These are phyloP conservation scores for Harmothoe impar DNA, from an alignment of 2,888 invertebrate genomes.

Conservation along the genomic window DNA sequence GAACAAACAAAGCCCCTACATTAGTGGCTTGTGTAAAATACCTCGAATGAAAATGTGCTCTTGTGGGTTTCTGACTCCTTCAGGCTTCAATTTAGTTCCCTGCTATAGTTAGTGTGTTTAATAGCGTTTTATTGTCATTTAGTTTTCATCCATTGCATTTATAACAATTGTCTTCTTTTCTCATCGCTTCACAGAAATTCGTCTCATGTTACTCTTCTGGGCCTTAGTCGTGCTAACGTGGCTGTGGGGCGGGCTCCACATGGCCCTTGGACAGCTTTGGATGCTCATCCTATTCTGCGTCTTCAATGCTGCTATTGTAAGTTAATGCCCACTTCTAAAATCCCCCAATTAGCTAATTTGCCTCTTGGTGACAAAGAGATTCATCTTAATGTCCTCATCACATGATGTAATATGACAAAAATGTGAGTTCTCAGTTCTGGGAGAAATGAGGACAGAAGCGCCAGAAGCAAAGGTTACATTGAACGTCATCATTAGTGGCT, in stretches of 20 bases:
- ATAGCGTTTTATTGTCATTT: too few relatives aligned
- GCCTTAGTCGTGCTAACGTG: slow-evolving; percentile 76
- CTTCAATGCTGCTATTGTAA: slow-evolving; percentile 74
- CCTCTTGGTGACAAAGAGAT: not conserved
- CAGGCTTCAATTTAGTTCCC: too few relatives aligned
- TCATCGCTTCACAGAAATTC: slow-evolving; percentile 74
- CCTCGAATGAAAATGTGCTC: too few relatives aligned
- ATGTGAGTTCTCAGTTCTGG: not conserved
- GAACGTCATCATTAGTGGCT: too few relatives aligned
- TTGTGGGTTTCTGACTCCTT: too few relatives aligned
- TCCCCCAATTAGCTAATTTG: not conserved
- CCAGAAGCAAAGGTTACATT: not conserved
- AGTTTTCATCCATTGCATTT: too few relatives aligned
- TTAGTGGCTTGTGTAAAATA: too few relatives aligned
- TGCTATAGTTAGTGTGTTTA: too few relatives aligned
- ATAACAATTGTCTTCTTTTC: too few relatives aligned
- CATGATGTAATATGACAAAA: not conserved
- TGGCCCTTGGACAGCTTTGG: slow-evolving; percentile 81
- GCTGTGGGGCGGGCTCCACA: slow-evolving; percentile 81
- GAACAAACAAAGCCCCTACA: too few relatives aligned
- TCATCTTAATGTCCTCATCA: not conserved
- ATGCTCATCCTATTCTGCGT: slow-evolving; percentile 81
- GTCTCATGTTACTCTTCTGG: slow-evolving; percentile 78
- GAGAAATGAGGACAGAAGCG: not conserved
- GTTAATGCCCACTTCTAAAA: slow-evolving; percentile 34